Evolutionary conservation across 2,797 vertebrate species (phyloP).

Genomic region (Cichlasoma orientale): DNA sequence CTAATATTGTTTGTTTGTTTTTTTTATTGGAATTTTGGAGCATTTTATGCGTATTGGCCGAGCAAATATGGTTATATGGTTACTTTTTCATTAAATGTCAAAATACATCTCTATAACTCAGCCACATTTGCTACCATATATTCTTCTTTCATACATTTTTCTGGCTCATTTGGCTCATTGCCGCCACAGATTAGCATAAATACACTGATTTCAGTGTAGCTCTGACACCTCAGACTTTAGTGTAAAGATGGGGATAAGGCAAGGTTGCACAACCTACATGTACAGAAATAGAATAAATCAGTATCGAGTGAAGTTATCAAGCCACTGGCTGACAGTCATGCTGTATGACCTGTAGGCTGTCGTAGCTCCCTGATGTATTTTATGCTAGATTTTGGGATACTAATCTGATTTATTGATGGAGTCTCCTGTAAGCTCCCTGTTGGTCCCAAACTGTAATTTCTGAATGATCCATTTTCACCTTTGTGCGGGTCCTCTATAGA

Average conservation of each 20-base stretch:
- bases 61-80: too few relatives aligned
- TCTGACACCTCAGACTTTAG: background rate
- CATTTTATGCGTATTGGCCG: too few relatives aligned
- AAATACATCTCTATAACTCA: too few relatives aligned
- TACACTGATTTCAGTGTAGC: background rate
- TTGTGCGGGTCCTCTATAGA: slow-evolving; percentile 6
- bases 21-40: too few relatives aligned
- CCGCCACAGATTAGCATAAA: background rate
- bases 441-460: slow-evolving; percentile 29
- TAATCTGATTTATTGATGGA: slow-evolving; percentile 53
- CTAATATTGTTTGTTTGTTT: background rate
- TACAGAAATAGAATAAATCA: slow-evolving; percentile 5
- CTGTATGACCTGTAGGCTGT: background rate
- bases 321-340: background rate
- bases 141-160: background rate
- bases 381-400: slow-evolving; percentile 8
- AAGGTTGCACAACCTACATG: slow-evolving; percentile 8
- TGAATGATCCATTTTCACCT: slow-evolving; percentile 12
- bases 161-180: background rate
- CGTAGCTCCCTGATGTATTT: slow-evolving; percentile 18
- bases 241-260: background rate
- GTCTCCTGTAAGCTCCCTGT: slow-evolving; percentile 36
- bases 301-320: slow-evolving; percentile 1
- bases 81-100: too few relatives aligned
- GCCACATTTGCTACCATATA: background rate